Evolutionary conservation across 2,888 invertebrate species (phyloP).

Genomic region (Mongoloraphidia duomilia): DNA sequence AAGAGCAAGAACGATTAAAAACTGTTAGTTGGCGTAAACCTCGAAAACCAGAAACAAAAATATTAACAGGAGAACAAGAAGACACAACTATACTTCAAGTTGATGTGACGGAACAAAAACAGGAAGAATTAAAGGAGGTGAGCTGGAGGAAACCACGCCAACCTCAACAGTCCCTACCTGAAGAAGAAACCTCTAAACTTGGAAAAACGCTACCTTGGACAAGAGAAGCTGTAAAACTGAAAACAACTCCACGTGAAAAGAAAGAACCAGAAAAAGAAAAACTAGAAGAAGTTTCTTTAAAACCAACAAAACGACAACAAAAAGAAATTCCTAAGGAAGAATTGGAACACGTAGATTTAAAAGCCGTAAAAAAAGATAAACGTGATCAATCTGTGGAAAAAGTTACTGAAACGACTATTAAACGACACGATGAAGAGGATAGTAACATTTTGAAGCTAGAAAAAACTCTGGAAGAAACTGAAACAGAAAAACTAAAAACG

Average conservation of each 20-base stretch:
- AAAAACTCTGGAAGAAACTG: not conserved
- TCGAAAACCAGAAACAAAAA: slow-evolving; percentile 14
- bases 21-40: slow-evolving; percentile 13
- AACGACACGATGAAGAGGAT: slow-evolving; percentile 4
- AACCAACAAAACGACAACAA: slow-evolving; percentile 30
- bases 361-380: slow-evolving; percentile 33
- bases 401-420: slow-evolving; percentile 5
- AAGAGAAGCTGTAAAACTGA: slow-evolving; percentile 28
- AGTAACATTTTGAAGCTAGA: not conserved
- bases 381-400: slow-evolving; percentile 8
- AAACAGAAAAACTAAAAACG: not conserved
- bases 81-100: slow-evolving; percentile 8
- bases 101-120: slow-evolving; percentile 4
- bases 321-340: slow-evolving; percentile 27
- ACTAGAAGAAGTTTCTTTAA: slow-evolving; percentile 33
- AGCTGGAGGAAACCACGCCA: slow-evolving; percentile 6
- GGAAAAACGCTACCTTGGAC: slow-evolving; percentile 34
- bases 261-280: slow-evolving; percentile 27
- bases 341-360: slow-evolving; percentile 31
- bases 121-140: slow-evolving; percentile 1
- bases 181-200: slow-evolving; percentile 22
- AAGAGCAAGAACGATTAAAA: slow-evolving; percentile 2
- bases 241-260: slow-evolving; percentile 24
- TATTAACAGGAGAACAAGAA: slow-evolving; percentile 6
- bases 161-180: slow-evolving; percentile 1